These are phyloP conservation scores for Stenodera caucasica DNA, from an alignment of 2,888 invertebrate species.

Conservation along the genomic window DNA sequence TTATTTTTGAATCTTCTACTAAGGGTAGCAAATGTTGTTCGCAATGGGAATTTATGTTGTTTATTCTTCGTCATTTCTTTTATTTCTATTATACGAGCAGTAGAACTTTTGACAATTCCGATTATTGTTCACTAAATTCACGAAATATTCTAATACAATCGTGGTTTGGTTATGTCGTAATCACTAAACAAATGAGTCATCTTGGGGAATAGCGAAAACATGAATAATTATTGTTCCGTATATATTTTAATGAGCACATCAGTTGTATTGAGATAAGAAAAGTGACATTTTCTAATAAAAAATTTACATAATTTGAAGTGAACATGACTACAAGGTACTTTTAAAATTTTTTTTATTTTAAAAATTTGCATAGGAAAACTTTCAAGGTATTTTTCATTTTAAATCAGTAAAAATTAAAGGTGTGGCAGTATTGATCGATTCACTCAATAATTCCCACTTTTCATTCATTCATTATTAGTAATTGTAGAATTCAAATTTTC, in stretches of 20 bases:
- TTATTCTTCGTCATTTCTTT: constrained; percentile 55
- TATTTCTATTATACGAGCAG: background rate
- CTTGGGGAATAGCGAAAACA: constrained; percentile 14
- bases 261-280: too few relatives aligned
- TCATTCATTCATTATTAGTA: background rate
- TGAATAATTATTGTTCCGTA: constrained; percentile 21
- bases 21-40: constrained; percentile 58
- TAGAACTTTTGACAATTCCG: too few relatives aligned
- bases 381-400: too few relatives aligned
- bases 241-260: too few relatives aligned
- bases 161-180: constrained; percentile 13
- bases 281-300: background rate
- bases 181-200: constrained; percentile 25
- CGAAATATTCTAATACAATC: background rate
- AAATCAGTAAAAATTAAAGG: too few relatives aligned
- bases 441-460: too few relatives aligned
- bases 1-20: constrained; percentile 58
- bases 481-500: background rate
- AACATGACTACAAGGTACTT: background rate
- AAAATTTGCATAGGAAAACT: too few relatives aligned
- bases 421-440: too few relatives aligned
- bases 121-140: background rate
- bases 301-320: background rate
- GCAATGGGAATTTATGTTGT: constrained; percentile 58
- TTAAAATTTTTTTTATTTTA: too few relatives aligned